Evolutionary conservation across 1,140 invertebrate genomes (phyloP), one percentile per base, ranked within the genome.

Genomic region (Meloidogyne chitwoodi): DNA sequence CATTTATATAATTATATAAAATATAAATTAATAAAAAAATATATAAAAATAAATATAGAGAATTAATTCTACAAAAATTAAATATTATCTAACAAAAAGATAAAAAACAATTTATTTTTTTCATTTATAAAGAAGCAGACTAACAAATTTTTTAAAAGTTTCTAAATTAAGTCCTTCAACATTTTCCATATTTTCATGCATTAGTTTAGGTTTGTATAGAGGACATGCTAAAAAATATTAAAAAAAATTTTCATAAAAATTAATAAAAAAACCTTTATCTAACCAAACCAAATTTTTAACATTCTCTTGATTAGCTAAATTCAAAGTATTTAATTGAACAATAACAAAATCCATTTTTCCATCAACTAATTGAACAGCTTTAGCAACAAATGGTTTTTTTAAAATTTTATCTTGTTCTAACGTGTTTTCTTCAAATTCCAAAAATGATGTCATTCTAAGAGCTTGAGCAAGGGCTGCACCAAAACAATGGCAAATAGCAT

Each of bases 211-310:
- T 29, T 82, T 85, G 73, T 86, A 86, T 24, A 86, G 80, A 61
- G 76, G 85, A 22, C 77, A 62, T 16, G 74, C 83, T 84, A 29
- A 77, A 83, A n/a, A n/a, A n/a, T n/a, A 66, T 44, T 24, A 63
- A 31, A 27, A 29, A n/a, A 10, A 2, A 79, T 19, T 24, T 67
- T 12, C 8, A 41, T 41, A 38, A 11, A 70, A 48, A 75, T 6
- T 4, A 19, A 76, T 76, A 14, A 75, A 79, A 26, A 56, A 24
- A 83, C 84, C 82, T 79, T 81, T 81, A 31, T 87, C 77, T 8
- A 82, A 34, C 84, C 85, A 87, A 12, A 80, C 83, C 72, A 86
- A 63, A 72, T 87, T 86, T 68, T 87, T 86, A 22, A 80, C 68
- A 3, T 62, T 72, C 14, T 74, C 48, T 26, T 22, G 26, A 31